Evolutionary conservation across 2,797 vertebrate species (phyloP).

Genomic region (Sphenopsis melanotis): DNA sequence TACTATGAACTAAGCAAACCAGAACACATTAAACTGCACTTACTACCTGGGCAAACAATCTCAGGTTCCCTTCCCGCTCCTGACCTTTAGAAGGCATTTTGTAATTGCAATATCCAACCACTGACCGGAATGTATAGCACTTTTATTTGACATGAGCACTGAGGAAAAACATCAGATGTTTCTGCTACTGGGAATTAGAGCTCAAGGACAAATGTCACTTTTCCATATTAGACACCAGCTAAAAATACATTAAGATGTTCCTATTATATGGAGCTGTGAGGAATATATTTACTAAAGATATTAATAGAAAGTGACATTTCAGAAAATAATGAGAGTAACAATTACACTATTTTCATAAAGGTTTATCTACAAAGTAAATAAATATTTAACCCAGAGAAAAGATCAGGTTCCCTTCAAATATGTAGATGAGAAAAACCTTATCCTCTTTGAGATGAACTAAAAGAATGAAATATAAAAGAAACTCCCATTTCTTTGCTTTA

Average conservation of each 20-base stretch:
- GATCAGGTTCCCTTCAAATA: neutral
- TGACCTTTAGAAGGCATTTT: conserved; percentile 28
- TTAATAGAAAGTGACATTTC: neutral
- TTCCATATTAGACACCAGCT: neutral
- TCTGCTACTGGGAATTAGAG: neutral
- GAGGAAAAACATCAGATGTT: neutral
- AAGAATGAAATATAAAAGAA: neutral
- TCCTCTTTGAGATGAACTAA: neutral
- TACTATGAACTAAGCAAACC: neutral
- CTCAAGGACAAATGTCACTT: conserved; percentile 18
- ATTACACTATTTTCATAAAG: neutral
- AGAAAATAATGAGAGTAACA: neutral
- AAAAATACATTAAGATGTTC: neutral
- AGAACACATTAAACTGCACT: neutral
- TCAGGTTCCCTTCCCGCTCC: neutral
- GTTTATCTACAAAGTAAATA: neutral
- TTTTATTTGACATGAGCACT: neutral
- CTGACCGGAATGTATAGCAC: neutral
- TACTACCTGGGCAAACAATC: neutral
- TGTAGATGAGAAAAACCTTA: neutral
- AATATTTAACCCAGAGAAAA: neutral
- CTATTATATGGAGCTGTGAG: neutral
- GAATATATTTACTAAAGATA: neutral
- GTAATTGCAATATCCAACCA: neutral
- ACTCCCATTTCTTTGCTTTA: neutral